phyloP scores from a whole-genome alignment of 2,797 vertebrate genomes.

The Anomalospiza imberbis region DNA sequence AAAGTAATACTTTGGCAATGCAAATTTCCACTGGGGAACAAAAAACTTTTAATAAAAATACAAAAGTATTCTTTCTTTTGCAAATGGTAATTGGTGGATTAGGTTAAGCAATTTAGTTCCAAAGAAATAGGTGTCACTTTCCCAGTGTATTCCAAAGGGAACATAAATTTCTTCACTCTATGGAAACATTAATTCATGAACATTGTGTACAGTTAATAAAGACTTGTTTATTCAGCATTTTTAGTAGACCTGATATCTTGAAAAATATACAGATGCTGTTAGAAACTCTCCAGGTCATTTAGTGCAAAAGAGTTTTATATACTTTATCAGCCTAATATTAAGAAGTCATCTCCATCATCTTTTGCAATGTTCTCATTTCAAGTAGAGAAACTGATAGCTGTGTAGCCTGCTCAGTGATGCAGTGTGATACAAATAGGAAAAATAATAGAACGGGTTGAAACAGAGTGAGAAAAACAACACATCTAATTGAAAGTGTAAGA shows the following conservation, averaged over 20 bases:
- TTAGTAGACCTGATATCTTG: not conserved
- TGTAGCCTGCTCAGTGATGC: not conserved
- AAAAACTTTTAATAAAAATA: not conserved
- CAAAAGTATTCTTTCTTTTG: not conserved
- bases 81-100: not conserved
- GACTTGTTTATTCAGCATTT: not conserved
- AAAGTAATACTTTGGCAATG: not conserved
- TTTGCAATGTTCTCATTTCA: not conserved
- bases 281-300: not conserved
- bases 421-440: not conserved
- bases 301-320: not conserved
- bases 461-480: not conserved
- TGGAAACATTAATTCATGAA: not conserved
- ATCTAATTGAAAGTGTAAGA: constrained; percentile 6
- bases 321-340: not conserved
- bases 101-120: not conserved
- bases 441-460: not conserved
- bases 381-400: not conserved
- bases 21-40: not conserved
- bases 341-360: not conserved
- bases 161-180: not conserved
- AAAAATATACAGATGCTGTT: not conserved
- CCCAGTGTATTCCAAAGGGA: not conserved
- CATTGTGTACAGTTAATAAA: not conserved
- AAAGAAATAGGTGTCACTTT: not conserved